phyloP scores from a whole-genome alignment of 2,113 vertebrate genomes.

The Poecile atricapillus region DNA sequence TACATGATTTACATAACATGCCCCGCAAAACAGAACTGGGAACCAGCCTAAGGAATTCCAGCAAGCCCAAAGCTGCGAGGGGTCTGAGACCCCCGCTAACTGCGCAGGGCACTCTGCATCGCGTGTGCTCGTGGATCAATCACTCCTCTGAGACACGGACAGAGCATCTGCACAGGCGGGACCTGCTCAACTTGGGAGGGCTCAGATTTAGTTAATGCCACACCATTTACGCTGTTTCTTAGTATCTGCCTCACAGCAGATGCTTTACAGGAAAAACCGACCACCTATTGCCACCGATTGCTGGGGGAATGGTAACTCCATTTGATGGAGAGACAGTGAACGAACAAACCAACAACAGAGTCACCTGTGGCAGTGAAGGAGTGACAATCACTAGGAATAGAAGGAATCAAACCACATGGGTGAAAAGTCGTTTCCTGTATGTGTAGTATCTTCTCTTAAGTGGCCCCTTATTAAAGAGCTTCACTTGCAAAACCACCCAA shows the following conservation, averaged over 20 bases:
- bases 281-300: background rate
- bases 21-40: background rate
- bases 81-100: accelerated
- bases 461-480: background rate
- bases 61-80: background rate
- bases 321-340: background rate
- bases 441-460: background rate
- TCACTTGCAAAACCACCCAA: background rate
- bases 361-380: background rate
- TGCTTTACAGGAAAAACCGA: background rate
- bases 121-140: accelerated
- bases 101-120: accelerated
- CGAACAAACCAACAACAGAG: background rate
- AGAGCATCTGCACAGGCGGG: background rate
- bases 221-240: background rate
- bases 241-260: background rate
- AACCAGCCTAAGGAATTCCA: background rate
- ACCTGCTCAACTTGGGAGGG: accelerated
- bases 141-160: accelerated
- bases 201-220: background rate
- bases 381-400: background rate
- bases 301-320: background rate
- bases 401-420: background rate
- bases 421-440: background rate
- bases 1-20: background rate